A percentile compares a stretch with the other conserved stretches of the same genome.
Conservation (phyloP, 2,113 vertebrate genomes). For the Cynopterus brachyotis region DNA sequence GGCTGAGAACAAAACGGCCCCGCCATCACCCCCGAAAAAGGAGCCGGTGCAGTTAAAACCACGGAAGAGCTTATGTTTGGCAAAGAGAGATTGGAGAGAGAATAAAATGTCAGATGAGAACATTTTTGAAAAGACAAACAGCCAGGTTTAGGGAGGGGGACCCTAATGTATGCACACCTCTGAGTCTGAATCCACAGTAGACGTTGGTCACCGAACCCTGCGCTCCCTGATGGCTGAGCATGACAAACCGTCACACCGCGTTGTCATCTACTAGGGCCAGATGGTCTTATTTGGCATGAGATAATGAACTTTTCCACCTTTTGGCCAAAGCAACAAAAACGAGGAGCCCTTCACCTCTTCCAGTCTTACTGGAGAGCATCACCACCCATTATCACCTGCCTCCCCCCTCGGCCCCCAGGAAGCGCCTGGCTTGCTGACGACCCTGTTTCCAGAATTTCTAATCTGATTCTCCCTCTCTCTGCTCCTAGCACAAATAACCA, state of each 20-base stretch:
- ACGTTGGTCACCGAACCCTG: not conserved
- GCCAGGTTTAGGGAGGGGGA: not conserved
- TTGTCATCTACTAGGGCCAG: not conserved
- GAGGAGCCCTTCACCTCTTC: not conserved
- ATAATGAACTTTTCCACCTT: not conserved
- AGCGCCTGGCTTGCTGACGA: slow-evolving; percentile 16
- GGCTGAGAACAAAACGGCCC: not conserved
- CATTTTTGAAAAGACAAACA: not conserved
- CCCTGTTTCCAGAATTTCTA: not conserved
- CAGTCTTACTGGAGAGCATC: not conserved
- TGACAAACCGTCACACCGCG: not conserved
- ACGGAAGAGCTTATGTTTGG: rapidly evolving
- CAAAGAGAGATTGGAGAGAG: not conserved
- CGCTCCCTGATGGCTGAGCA: not conserved
- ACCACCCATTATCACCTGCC: not conserved
- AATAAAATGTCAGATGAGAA: not conserved
- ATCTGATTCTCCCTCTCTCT: not conserved
- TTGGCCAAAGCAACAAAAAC: slow-evolving; percentile 56
- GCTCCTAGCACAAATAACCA: not conserved
- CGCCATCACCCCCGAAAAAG: too few relatives aligned
- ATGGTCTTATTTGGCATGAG: not conserved
- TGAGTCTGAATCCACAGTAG: rapidly evolving
- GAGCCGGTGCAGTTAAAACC: too few relatives aligned
- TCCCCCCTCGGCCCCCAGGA: slow-evolving; percentile 57
- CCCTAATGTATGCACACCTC: rapidly evolving